Evolutionary conservation across 2,797 vertebrate species (phyloP), one percentile per base, ranked within the genome.

Genomic region (Choloepus didactylus): DNA sequence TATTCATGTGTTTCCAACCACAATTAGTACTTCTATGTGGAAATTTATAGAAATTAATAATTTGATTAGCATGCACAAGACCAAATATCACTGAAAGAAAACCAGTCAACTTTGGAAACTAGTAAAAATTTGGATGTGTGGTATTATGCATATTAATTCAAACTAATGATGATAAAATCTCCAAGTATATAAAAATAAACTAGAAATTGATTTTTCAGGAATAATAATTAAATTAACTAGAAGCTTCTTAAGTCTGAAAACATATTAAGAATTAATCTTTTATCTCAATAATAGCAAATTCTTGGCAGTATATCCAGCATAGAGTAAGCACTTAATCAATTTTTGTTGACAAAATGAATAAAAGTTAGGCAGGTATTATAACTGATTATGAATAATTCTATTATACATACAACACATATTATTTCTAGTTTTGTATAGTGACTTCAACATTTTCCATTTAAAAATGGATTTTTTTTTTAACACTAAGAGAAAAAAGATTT

Each of bases 401-500:
- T 66, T 49, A 66, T 38, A 27, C 27, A 80, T 35, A 31, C 1
- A 64, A 5, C 62, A 64, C 62, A 12, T 29, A 64, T 64, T 3
- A 14, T 64, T 64, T 64, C 12, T 31, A 46, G 49, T 35, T 92
- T 64, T 64, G 25, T 87, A 87, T 18, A 66, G 5, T 59, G 67
- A 64, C 16, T 87, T 70, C 23, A 91, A 83, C 59, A 6, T 46
- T 91, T 76, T 44, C 60, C 69, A 83, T 29, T 82, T 56, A 83
- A 93, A 93, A 83, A 91, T 54, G 41, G 21, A 87, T 81, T 46
- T 59, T 41, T 41, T 62, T 83, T 67, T 38, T 46, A 67, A 38
- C 83, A 76, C 31, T 86, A 76, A 83, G n/a, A 87, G 75, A 79
- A 89, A 8, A 75, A 2, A 80, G 27, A 80, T 29, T 67, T 94